phyloP scores from a whole-genome alignment of 2,113 vertebrate genomes.

The Coturnix japonica region DNA sequence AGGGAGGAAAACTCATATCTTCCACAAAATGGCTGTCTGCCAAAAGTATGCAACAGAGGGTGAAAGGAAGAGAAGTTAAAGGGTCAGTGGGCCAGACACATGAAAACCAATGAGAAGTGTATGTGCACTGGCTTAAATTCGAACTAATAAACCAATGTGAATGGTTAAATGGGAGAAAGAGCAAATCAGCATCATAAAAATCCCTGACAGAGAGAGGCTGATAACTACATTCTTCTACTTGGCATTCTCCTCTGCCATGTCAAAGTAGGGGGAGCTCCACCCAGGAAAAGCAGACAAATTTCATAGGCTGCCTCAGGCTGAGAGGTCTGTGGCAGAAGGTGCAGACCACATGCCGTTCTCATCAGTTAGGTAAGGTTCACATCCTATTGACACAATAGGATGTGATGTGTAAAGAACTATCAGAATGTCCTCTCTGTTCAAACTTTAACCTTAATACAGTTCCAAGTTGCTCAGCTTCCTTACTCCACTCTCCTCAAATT shows the following conservation, averaged over 20 bases:
- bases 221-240: neutral
- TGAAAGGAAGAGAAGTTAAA: neutral
- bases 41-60: neutral
- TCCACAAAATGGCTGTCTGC: neutral
- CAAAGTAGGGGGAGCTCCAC: neutral
- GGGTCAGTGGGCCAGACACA: neutral
- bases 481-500: neutral
- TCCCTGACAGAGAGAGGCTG: neutral
- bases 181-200: neutral
- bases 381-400: no score
- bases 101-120: neutral
- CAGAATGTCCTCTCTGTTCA: neutral
- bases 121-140: neutral
- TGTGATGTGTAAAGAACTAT: no score
- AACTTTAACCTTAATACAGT: neutral
- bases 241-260: rapidly evolving
- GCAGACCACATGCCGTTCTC: neutral
- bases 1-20: neutral
- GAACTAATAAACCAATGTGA: neutral
- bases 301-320: neutral
- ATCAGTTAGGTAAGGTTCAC: no score
- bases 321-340: neutral
- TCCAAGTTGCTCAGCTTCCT: neutral
- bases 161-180: neutral
- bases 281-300: neutral